Percentiles rank a stretch among this genome's conserved stretches.
These are phyloP conservation scores for Chelonia mydas DNA, from an alignment of 2,797 vertebrate genomes.

Conservation along the genomic window DNA sequence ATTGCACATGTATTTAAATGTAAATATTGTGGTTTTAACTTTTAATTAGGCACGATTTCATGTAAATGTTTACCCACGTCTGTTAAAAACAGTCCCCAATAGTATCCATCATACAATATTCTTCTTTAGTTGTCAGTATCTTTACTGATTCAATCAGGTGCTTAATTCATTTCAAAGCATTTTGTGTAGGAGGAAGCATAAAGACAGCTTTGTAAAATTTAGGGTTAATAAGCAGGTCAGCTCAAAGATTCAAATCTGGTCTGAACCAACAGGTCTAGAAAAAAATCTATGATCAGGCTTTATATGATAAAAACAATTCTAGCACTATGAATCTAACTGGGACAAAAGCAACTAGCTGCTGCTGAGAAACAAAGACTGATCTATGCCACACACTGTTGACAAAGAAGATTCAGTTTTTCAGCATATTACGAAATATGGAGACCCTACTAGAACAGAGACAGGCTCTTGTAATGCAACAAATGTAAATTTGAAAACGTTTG, in stretches of 20 bases:
- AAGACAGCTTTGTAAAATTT: slow-evolving; percentile 52
- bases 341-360: not conserved
- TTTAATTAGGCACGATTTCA: not conserved
- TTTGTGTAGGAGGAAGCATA: not conserved
- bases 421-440: not conserved
- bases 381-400: not conserved
- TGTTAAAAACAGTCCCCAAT: not conserved
- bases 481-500: slow-evolving; percentile 10
- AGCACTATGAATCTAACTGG: not conserved
- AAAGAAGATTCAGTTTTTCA: not conserved
- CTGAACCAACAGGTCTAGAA: not conserved
- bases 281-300: not conserved
- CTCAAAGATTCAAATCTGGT: slow-evolving; percentile 48
- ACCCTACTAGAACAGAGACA: slow-evolving; percentile 39
- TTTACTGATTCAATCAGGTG: not conserved
- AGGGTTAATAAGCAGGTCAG: slow-evolving; percentile 56
- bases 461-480: slow-evolving; percentile 4
- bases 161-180: slow-evolving; percentile 17
- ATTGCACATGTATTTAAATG: not conserved
- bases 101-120: not conserved
- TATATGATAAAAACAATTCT: slow-evolving; percentile 28
- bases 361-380: slow-evolving; percentile 35
- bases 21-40: not conserved
- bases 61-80: not conserved
- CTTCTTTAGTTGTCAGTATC: not conserved